phyloP scores from a whole-genome alignment of 1,140 invertebrate species.

The Nebria ingens region DNA sequence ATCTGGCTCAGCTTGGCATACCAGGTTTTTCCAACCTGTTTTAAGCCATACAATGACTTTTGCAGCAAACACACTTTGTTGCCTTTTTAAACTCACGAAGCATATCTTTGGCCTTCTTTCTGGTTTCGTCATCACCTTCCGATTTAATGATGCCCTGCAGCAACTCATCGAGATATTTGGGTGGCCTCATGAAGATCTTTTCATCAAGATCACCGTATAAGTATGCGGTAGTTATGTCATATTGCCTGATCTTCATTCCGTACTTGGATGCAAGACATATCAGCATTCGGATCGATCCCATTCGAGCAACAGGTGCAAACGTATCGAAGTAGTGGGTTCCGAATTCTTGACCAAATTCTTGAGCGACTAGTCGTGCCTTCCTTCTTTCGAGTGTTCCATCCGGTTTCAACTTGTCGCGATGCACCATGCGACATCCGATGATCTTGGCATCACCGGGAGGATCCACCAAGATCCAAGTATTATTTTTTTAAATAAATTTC shows the following conservation, averaged over 20 bases:
- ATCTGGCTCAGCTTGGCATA: conserved; percentile 19
- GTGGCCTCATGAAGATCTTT: conserved; percentile 31
- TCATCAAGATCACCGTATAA: conserved; percentile 33
- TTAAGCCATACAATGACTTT: conserved; percentile 29
- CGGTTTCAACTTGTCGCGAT: conserved; percentile 20
- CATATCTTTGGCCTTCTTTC: neutral
- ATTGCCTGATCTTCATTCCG: conserved; percentile 23
- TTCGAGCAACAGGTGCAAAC: conserved; percentile 27
- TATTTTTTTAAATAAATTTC: conserved; percentile 20
- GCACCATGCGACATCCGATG: no score
- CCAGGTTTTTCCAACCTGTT: conserved; percentile 25
- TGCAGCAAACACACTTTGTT: conserved; percentile 6
- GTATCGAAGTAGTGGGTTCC: conserved; percentile 30
- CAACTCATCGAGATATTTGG: conserved; percentile 30
- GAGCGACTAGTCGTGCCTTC: conserved; percentile 34
- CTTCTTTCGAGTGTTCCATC: conserved; percentile 22
- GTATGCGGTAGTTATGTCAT: conserved; percentile 36
- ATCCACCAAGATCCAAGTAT: conserved; percentile 25
- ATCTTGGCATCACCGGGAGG: conserved; percentile 18
- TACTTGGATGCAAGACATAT: conserved; percentile 21
- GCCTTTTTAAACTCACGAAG: no score
- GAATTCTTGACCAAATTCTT: conserved; percentile 26
- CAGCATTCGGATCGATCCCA: conserved; percentile 24
- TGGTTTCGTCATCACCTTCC: neutral
- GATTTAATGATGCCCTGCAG: conserved; percentile 29